Conservation (phyloP, 2,113 vertebrate genomes). For the Eupsittula cactorum region DNA sequence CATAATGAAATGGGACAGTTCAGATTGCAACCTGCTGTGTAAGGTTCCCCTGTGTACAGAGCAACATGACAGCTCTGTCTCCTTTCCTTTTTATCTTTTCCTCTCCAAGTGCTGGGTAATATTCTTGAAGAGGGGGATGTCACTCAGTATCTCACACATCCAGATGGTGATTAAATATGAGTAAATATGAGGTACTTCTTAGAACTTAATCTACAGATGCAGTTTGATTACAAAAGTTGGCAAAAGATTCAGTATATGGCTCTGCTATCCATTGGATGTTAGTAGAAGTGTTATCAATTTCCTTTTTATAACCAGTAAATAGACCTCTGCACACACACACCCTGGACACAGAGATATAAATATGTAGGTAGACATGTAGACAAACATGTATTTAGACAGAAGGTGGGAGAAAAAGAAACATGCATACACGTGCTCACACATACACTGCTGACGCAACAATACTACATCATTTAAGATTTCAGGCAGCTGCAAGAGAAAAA, state of each 20-base stretch:
- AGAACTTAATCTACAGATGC: background rate
- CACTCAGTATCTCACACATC: constrained; percentile 49
- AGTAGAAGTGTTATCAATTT: background rate
- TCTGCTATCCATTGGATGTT: background rate
- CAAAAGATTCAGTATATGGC: background rate
- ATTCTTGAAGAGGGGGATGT: background rate
- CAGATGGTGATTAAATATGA: constrained; percentile 48
- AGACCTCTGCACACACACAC: background rate
- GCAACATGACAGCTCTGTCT: constrained; percentile 41
- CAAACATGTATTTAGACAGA: background rate
- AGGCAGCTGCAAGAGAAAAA: background rate
- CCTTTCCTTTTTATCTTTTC: constrained; percentile 49
- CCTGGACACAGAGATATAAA: background rate
- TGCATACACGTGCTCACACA: background rate
- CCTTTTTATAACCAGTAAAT: background rate
- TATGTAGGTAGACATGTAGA: background rate
- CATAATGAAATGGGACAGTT: constrained; percentile 66
- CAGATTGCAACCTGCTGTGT: constrained; percentile 54
- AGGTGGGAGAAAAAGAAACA: background rate
- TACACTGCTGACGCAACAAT: background rate
- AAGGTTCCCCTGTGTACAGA: background rate
- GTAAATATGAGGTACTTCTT: background rate
- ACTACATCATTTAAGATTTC: background rate
- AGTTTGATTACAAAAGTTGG: background rate
- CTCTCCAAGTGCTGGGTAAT: constrained; percentile 25